phyloP scores from a whole-genome alignment of 2,113 vertebrate species.

The Gracilinanus agilis region DNA sequence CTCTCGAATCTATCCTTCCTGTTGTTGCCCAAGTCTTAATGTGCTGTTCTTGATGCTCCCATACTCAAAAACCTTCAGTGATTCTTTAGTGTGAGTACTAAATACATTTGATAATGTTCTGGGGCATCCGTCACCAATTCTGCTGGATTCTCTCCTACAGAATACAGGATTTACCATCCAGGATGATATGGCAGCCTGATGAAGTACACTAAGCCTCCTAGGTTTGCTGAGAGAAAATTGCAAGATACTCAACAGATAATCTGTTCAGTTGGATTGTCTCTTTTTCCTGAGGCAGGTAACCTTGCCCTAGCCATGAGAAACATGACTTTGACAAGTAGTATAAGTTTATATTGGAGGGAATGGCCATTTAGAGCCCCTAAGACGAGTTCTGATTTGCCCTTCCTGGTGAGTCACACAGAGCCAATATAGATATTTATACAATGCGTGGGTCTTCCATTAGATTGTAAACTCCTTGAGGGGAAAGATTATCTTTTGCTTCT shows the following conservation, averaged over 20 bases:
- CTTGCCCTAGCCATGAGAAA: neutral
- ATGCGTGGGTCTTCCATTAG: neutral
- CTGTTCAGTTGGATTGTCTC: constrained; percentile 1
- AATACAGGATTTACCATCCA: neutral
- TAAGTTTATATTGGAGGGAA: neutral
- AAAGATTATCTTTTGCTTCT: neutral
- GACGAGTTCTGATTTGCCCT: neutral
- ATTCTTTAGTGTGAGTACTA: neutral
- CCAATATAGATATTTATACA: neutral
- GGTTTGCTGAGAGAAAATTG: neutral
- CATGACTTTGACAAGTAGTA: neutral
- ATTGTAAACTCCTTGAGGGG: neutral
- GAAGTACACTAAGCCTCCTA: constrained; percentile 21
- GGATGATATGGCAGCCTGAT: neutral
- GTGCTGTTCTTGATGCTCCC: neutral
- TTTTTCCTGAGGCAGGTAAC: constrained; percentile 19
- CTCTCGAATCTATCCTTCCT: neutral
- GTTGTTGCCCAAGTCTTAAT: neutral
- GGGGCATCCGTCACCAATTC: neutral
- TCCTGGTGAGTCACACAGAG: neutral
- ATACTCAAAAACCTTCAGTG: neutral
- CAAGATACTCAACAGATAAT: constrained; percentile 16
- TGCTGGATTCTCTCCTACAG: neutral
- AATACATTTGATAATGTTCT: constrained; percentile 32
- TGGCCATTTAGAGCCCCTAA: neutral